phyloP scores from a whole-genome alignment of 2,888 invertebrate species.

The Helobdella robusta region DNA sequence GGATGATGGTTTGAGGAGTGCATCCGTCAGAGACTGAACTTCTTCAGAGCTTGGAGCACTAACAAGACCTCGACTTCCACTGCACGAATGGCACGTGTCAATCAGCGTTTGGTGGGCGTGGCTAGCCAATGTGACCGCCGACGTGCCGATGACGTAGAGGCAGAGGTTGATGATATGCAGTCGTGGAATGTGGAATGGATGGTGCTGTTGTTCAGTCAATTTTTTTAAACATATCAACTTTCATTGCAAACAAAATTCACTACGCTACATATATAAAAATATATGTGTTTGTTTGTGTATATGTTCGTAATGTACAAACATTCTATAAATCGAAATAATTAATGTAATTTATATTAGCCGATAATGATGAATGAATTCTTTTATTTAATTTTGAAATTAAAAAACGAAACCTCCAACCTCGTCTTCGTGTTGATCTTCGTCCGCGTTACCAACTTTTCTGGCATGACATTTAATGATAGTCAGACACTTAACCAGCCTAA shows the following conservation, averaged over 20 bases:
- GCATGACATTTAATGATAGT: slow-evolving; percentile 57
- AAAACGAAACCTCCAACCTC: slow-evolving; percentile 15
- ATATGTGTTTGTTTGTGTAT: too few species aligned
- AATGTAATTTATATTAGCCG: too few species aligned
- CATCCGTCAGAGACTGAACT: slow-evolving; percentile 65
- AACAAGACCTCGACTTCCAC: slow-evolving; percentile 61
- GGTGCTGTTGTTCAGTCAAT: slow-evolving; percentile 54
- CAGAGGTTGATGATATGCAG: slow-evolving; percentile 71
- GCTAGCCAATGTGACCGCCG: slow-evolving; percentile 33
- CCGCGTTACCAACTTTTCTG: slow-evolving; percentile 58
- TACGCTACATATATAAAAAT: too few species aligned
- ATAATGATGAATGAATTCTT: too few species aligned
- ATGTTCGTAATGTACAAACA: too few species aligned
- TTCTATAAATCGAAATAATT: too few species aligned
- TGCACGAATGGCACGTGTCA: slow-evolving; percentile 54
- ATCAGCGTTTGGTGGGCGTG: slow-evolving; percentile 57
- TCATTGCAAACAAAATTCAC: not conserved
- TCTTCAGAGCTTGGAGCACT: slow-evolving; percentile 60
- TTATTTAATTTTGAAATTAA: not conserved
- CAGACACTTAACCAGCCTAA: slow-evolving; percentile 42
- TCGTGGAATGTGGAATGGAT: slow-evolving; percentile 70
- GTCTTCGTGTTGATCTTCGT: slow-evolving; percentile 34
- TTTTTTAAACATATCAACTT: too few species aligned
- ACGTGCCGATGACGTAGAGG: slow-evolving; percentile 50
- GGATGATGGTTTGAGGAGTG: slow-evolving; percentile 63